phyloP scores from a whole-genome alignment of 1,140 invertebrate genomes.

The Psilanteris sp. region DNA sequence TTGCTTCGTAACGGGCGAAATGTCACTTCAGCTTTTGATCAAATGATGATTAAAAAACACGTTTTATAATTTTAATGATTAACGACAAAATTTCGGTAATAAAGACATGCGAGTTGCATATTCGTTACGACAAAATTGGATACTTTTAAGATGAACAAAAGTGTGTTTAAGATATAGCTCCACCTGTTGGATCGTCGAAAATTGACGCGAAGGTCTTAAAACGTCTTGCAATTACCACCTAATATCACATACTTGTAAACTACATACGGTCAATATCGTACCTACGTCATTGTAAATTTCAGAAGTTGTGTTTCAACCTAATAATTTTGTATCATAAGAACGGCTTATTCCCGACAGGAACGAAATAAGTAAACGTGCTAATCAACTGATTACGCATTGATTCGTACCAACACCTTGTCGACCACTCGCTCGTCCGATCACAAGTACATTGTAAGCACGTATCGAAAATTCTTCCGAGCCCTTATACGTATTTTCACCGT shows the following conservation, averaged over 20 bases:
- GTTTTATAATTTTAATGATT: no score
- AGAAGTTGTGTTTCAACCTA: background rate
- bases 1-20: no score
- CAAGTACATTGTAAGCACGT: no score
- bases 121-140: background rate
- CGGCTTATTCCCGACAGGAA: background rate
- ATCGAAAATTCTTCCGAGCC: constrained; percentile 1
- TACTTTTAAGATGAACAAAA: constrained; percentile 4
- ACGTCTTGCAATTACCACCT: constrained; percentile 34
- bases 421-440: no score
- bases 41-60: no score
- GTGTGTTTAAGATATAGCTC: background rate
- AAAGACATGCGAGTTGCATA: constrained; percentile 2
- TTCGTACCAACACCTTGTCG: constrained; percentile 23
- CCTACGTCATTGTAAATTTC: background rate
- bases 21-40: no score
- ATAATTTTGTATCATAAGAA: constrained; percentile 28
- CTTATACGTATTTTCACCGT: constrained; percentile 14
- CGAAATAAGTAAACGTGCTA: background rate
- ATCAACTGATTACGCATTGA: constrained; percentile 32
- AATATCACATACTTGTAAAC: constrained; percentile 18
- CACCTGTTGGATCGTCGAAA: constrained; percentile 6
- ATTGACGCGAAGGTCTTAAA: background rate
- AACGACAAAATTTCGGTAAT: no score
- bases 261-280: background rate